Evolutionary conservation across 1,140 invertebrate genomes (phyloP).

Genomic region (Ditylenchus dipsaci): DNA sequence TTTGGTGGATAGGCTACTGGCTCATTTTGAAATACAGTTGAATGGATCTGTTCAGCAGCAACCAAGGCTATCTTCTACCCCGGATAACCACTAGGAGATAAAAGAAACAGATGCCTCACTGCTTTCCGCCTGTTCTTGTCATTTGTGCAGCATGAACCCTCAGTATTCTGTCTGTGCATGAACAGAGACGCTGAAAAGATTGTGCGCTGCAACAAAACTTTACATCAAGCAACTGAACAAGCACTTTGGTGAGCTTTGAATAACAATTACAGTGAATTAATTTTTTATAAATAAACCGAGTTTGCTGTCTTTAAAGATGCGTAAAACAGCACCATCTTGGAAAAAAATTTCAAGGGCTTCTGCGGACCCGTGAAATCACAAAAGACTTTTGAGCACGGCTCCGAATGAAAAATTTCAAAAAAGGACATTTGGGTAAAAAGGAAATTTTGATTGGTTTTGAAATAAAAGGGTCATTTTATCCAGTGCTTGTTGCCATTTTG

Average conservation of each 20-base stretch:
- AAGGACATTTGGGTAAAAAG: too few species aligned
- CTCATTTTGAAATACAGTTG: background rate
- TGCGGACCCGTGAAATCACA: too few species aligned
- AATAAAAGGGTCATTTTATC: too few species aligned
- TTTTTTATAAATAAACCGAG: too few species aligned
- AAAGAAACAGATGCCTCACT: slow-evolving; percentile 11
- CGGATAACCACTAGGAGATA: background rate
- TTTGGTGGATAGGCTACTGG: slow-evolving; percentile 28
- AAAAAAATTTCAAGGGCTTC: too few species aligned
- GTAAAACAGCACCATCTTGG: too few species aligned
- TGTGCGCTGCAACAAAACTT: slow-evolving; percentile 31
- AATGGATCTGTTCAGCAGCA: background rate
- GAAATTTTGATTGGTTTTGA: too few species aligned
- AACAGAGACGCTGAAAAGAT: slow-evolving; percentile 25
- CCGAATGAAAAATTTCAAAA: too few species aligned
- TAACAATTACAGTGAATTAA: too few species aligned
- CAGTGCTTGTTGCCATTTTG: too few species aligned
- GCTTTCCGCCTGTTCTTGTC: slow-evolving; percentile 39
- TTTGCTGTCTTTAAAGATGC: too few species aligned
- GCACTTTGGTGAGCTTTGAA: slow-evolving; percentile 35
- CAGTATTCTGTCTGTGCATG: slow-evolving; percentile 43
- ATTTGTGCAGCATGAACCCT: slow-evolving; percentile 42
- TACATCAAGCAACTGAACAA: slow-evolving; percentile 37
- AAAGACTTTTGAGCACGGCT: too few species aligned
- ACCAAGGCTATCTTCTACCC: background rate